Percentiles rank a stretch among this genome's conserved stretches.
These are phyloP conservation scores for Drymodes brunneopygia DNA, from an alignment of 2,113 vertebrate genomes.

Conservation along the genomic window DNA sequence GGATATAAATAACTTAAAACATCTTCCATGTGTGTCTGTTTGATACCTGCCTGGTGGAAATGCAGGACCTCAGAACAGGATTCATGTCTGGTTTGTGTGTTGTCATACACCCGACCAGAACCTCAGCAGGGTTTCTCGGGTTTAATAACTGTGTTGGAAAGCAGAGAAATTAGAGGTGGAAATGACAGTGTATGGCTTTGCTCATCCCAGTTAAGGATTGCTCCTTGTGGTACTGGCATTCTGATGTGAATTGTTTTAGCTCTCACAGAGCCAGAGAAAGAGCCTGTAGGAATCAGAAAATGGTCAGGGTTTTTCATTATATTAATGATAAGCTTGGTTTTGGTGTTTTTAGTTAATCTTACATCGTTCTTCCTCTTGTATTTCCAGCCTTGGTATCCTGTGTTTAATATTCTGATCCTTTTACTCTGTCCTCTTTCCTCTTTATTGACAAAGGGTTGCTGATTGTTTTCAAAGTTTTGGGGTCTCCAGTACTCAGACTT, in stretches of 20 bases:
- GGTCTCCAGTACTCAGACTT: neutral
- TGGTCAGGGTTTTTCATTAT: fast-evolving
- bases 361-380: neutral
- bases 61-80: neutral
- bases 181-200: neutral
- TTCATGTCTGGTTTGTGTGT: neutral
- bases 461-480: neutral
- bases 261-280: neutral
- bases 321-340: neutral
- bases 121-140: neutral
- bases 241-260: neutral
- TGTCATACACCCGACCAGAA: neutral
- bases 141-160: neutral
- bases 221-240: neutral
- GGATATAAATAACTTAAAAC: neutral
- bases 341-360: too few species aligned
- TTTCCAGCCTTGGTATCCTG: neutral
- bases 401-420: neutral
- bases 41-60: neutral
- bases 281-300: neutral
- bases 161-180: neutral
- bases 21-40: neutral
- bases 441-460: neutral
- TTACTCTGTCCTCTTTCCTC: neutral
- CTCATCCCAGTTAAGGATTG: neutral